Percentiles rank a stretch among this genome's conserved stretches.
phyloP scores from a whole-genome alignment of 2,888 invertebrate genomes.

The Iphiclides podalirius region DNA sequence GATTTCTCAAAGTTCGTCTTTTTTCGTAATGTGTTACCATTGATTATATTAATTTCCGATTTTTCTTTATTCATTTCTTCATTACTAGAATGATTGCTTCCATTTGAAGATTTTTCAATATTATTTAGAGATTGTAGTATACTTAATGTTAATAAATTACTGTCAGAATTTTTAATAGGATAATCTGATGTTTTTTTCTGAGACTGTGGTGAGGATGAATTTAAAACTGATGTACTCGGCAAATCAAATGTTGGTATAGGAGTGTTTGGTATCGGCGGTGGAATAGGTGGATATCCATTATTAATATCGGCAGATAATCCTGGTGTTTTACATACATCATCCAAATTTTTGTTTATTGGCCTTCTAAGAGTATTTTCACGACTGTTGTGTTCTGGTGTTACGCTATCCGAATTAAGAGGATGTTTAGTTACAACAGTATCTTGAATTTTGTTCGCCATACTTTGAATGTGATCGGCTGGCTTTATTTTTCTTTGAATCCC shows the following conservation, averaged over 20 bases:
- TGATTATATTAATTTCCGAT: conserved; percentile 44
- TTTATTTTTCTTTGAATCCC: conserved; percentile 77
- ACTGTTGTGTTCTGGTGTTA: conserved; percentile 55
- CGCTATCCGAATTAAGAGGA: conserved; percentile 63
- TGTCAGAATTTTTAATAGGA: conserved; percentile 41
- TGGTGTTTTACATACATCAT: conserved; percentile 51
- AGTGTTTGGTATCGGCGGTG: conserved; percentile 64
- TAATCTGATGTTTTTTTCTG: conserved; percentile 38
- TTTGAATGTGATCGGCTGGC: conserved; percentile 74
- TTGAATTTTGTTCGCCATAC: conserved; percentile 76
- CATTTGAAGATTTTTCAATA: conserved; percentile 46
- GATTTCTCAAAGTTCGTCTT: conserved; percentile 49
- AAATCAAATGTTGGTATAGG: conserved; percentile 61
- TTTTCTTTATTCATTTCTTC: conserved; percentile 56
- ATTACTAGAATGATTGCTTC: conserved; percentile 48
- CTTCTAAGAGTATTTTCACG: conserved; percentile 52
- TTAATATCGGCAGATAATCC: conserved; percentile 37
- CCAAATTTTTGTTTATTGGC: conserved; percentile 51
- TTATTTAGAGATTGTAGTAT: conserved; percentile 33
- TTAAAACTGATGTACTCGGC: conserved; percentile 48
- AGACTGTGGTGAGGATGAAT: conserved; percentile 27
- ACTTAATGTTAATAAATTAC: conserved; percentile 34
- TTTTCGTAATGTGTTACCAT: conserved; percentile 51
- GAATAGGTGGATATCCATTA: conserved; percentile 48
- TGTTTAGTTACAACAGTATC: conserved; percentile 77